phyloP scores from a whole-genome alignment of 2,113 vertebrate genomes.

The Cinclus cinclus region DNA sequence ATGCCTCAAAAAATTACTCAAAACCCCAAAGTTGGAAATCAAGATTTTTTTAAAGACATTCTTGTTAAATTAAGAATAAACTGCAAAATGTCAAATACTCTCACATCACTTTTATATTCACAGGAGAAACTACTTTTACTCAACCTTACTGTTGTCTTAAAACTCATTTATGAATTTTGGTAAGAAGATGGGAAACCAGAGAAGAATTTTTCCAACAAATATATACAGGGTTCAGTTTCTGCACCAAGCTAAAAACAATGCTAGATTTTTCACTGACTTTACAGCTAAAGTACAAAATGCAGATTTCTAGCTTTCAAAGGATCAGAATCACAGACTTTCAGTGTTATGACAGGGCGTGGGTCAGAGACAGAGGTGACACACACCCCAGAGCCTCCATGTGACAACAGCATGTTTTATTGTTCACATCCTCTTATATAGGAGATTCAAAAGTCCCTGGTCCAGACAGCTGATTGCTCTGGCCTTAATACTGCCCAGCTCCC shows the following conservation, averaged over 20 bases:
- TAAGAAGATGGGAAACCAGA: not conserved
- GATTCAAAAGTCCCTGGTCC: too few relatives aligned
- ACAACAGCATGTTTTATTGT: too few relatives aligned
- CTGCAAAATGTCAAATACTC: not conserved
- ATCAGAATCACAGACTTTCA: not conserved
- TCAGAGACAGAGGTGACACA: too few relatives aligned
- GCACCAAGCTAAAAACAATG: not conserved
- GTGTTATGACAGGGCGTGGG: not conserved
- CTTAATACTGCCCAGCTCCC: too few relatives aligned
- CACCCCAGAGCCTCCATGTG: too few relatives aligned
- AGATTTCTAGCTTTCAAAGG: not conserved
- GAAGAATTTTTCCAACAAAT: not conserved
- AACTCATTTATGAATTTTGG: not conserved
- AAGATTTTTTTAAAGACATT: not conserved
- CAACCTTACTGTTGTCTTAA: not conserved
- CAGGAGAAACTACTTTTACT: not conserved
- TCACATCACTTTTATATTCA: not conserved
- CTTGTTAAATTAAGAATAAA: not conserved
- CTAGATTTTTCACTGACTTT: not conserved
- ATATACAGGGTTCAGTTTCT: not conserved
- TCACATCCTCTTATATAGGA: too few relatives aligned
- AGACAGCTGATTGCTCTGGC: too few relatives aligned
- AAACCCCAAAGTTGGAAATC: fast-evolving
- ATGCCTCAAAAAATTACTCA: not conserved
- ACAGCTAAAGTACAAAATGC: not conserved